A percentile compares a stretch with the other conserved stretches of the same genome.
Evolutionary conservation across 1,140 invertebrate species (phyloP).

Genomic region (Cardiocondyla obscurior): DNA sequence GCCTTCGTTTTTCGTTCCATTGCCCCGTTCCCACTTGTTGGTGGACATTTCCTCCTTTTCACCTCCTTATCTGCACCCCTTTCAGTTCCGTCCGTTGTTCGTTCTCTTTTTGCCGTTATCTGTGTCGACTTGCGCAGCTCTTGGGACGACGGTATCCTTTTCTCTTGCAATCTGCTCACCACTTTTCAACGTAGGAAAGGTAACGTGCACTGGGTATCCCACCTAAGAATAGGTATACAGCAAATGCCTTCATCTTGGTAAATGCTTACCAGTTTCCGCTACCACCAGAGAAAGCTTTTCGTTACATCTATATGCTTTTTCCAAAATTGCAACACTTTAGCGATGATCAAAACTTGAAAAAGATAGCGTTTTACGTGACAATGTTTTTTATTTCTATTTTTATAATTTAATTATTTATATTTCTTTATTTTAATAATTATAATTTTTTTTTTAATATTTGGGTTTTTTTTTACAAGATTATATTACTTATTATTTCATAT

Average conservation of each 20-base stretch:
- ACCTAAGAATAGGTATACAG: conserved; percentile 50
- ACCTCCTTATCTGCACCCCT: conserved; percentile 63
- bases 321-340: neutral
- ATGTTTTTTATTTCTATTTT: neutral
- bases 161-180: conserved; percentile 75
- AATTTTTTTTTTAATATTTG: neutral
- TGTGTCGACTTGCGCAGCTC: conserved; percentile 52
- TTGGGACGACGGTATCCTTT: conserved; percentile 47
- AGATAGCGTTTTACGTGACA: neutral
- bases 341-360: neutral
- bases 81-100: conserved; percentile 48
- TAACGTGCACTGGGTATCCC: conserved; percentile 34
- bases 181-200: conserved; percentile 62
- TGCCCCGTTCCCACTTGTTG: conserved; percentile 39
- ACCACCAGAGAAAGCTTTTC: neutral
- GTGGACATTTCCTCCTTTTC: conserved; percentile 64
- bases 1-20: conserved; percentile 42
- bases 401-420: neutral
- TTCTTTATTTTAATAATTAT: neutral
- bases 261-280: conserved; percentile 64
- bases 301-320: neutral
- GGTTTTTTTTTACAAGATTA: neutral
- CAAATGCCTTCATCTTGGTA: conserved; percentile 46
- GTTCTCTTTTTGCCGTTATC: conserved; percentile 51
- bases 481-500: neutral